Evolutionary conservation across 1,140 invertebrate species (phyloP).

Genomic region (Orchesella cincta): DNA sequence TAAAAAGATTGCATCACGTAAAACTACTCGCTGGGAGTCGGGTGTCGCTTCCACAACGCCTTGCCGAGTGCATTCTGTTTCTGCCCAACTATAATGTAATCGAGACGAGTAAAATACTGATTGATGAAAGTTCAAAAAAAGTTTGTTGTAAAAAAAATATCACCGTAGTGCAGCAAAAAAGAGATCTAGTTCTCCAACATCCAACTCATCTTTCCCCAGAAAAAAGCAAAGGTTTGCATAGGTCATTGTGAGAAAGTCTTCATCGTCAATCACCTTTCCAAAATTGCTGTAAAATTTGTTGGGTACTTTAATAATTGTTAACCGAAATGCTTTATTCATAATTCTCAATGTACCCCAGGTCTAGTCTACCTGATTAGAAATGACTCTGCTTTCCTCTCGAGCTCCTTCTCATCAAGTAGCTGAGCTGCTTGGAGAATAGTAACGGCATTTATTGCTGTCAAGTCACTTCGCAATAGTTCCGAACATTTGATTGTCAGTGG

Average conservation of each 20-base stretch:
- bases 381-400: constrained; percentile 16
- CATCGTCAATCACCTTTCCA: constrained; percentile 26
- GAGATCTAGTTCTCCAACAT: constrained; percentile 34
- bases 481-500: constrained; percentile 6
- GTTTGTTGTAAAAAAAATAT: constrained; percentile 16
- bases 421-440: constrained; percentile 37
- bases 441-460: constrained; percentile 32
- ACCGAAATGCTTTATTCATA: neutral
- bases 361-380: neutral
- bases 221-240: constrained; percentile 31
- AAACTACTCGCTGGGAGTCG: constrained; percentile 11
- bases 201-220: constrained; percentile 33
- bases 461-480: constrained; percentile 30
- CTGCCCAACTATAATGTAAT: constrained; percentile 28
- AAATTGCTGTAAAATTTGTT: constrained; percentile 35
- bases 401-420: constrained; percentile 31
- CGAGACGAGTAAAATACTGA: neutral
- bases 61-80: constrained; percentile 32
- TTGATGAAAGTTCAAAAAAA: neutral
- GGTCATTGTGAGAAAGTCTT: constrained; percentile 30
- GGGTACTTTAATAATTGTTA: too few species aligned
- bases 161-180: constrained; percentile 31
- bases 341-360: too few species aligned
- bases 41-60: constrained; percentile 13
- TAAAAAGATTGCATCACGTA: constrained; percentile 19